These are phyloP conservation scores for Tympanoctomys barrerae DNA, from an alignment of 2,797 vertebrate genomes.

Conservation along the genomic window DNA sequence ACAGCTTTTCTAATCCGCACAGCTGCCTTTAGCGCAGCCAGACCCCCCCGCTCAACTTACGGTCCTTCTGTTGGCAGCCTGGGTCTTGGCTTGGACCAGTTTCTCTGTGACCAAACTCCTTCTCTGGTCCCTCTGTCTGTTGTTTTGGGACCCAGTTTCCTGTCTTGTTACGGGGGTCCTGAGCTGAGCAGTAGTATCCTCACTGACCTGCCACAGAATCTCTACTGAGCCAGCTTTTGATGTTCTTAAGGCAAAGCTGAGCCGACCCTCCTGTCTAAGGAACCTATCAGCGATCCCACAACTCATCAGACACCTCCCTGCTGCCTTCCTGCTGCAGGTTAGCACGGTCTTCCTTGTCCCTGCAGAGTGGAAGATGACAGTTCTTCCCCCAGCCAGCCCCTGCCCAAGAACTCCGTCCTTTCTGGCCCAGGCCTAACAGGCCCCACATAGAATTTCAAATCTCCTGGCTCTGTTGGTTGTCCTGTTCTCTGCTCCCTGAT, in stretches of 20 bases:
- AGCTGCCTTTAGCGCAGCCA: background rate
- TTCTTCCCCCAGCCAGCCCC: background rate
- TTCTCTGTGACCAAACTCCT: background rate
- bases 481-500: constrained; percentile 69
- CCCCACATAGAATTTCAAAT: constrained; percentile 53
- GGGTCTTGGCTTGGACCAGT: background rate
- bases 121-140: background rate
- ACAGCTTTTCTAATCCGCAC: background rate
- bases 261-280: background rate
- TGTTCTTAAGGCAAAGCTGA: background rate
- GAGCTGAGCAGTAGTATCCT: background rate
- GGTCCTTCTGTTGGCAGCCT: background rate
- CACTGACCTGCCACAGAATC: background rate
- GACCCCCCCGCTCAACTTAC: background rate
- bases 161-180: background rate
- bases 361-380: background rate
- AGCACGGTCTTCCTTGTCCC: background rate
- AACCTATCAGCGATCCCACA: background rate
- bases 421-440: constrained; percentile 27
- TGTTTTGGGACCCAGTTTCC: background rate
- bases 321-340: background rate
- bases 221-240: background rate
- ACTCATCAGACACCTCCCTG: too few relatives aligned
- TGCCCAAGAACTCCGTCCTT: background rate
- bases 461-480: constrained; percentile 51